phyloP scores from a whole-genome alignment of 2,113 vertebrate species.

The Dromiciops gliroides region DNA sequence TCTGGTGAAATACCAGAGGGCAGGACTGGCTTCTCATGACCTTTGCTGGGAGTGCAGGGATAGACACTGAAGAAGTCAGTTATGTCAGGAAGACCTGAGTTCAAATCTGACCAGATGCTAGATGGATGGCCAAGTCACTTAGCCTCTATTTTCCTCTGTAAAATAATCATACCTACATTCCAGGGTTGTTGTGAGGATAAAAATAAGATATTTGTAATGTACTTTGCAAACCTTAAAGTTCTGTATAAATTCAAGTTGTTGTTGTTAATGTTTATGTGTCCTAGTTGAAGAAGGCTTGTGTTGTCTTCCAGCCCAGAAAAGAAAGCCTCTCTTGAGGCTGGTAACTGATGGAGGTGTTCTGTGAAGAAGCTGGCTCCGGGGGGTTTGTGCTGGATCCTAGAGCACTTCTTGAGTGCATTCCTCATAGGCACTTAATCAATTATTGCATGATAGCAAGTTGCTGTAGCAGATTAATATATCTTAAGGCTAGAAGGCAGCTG shows the following conservation, averaged over 20 bases:
- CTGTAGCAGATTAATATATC: neutral
- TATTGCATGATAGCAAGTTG: neutral
- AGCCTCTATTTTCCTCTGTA: neutral
- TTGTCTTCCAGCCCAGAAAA: neutral
- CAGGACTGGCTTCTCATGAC: neutral
- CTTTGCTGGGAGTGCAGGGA: neutral
- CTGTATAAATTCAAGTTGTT: neutral
- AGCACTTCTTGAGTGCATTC: neutral
- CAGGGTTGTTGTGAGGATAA: neutral
- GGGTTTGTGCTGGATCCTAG: too few relatives aligned
- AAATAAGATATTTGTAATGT: neutral
- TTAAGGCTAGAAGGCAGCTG: neutral
- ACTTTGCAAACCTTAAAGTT: neutral
- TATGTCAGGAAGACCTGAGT: neutral
- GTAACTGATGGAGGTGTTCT: neutral
- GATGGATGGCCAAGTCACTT: neutral
- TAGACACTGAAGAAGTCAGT: neutral
- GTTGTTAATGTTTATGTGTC: neutral
- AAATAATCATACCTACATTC: neutral
- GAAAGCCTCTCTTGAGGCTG: neutral
- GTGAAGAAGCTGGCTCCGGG: neutral
- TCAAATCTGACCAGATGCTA: neutral
- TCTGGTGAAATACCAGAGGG: neutral
- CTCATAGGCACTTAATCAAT: neutral
- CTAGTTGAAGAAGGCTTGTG: neutral